Evolutionary conservation across 2,113 vertebrate genomes (phyloP).

Genomic region (Lepidothrix coronata): DNA sequence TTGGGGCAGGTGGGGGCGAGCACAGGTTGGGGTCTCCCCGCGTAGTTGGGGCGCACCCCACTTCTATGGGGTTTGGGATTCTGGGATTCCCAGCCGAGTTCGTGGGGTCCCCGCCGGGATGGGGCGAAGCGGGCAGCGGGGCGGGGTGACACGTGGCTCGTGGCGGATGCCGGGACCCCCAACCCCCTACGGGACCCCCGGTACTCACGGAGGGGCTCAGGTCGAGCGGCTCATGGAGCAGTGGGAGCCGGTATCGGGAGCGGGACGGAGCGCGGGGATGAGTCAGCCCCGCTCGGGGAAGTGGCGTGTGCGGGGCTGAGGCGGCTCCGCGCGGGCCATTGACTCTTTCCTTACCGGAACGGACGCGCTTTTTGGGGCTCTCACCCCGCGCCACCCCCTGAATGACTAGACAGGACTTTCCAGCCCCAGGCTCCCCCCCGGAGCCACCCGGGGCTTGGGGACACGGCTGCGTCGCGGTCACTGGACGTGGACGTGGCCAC

Average conservation of each 20-base stretch:
- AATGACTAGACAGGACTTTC: conserved; percentile 13
- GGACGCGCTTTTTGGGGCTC: background rate
- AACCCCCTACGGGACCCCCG: background rate
- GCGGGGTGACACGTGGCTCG: background rate
- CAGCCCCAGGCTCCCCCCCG: background rate
- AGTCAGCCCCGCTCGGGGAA: conserved; percentile 21
- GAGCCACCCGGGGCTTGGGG: background rate
- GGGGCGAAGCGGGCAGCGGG: background rate
- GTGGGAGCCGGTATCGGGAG: background rate
- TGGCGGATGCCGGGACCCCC: background rate
- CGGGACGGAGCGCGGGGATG: background rate
- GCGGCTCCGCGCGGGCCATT: background rate
- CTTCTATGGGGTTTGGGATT: background rate
- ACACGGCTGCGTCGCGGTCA: rapidly evolving
- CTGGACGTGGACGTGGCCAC: too few species aligned
- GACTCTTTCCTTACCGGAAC: conserved; percentile 36
- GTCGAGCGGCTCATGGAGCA: background rate
- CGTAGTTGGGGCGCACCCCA: background rate
- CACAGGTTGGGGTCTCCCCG: background rate
- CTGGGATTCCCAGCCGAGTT: background rate
- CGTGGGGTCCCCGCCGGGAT: background rate
- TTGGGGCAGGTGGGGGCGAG: background rate
- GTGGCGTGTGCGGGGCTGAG: background rate
- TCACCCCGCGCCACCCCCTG: background rate
- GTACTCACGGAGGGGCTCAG: background rate